A percentile compares a stretch with the other conserved stretches of the same genome.
Evolutionary conservation across 2,888 invertebrate genomes (phyloP).

Genomic region (Apantesis nais): DNA sequence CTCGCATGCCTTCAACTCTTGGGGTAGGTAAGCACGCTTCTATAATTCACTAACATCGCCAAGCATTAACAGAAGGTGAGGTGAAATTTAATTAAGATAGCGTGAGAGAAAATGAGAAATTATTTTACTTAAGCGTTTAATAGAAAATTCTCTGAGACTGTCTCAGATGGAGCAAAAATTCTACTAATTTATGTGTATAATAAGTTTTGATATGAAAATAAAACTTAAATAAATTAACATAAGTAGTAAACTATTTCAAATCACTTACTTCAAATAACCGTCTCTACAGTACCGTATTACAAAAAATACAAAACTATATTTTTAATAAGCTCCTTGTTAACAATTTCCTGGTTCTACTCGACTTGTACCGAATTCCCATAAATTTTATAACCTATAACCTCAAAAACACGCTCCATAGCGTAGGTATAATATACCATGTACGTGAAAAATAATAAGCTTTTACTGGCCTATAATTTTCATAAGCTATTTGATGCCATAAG

Average conservation of each 20-base stretch:
- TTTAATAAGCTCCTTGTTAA: conserved; percentile 2
- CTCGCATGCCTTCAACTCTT: conserved; percentile 14
- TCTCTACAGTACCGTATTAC: background rate
- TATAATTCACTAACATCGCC: conserved; percentile 11
- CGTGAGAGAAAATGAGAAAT: background rate
- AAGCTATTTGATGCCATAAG: conserved; percentile 29
- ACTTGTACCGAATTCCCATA: conserved; percentile 12
- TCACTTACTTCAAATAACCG: background rate
- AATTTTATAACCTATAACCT: conserved; percentile 14
- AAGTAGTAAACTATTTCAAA: background rate
- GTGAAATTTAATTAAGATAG: conserved; percentile 6
- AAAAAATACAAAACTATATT: background rate
- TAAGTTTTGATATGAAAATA: too few species aligned
- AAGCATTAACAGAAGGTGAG: conserved; percentile 3
- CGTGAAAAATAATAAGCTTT: conserved; percentile 50
- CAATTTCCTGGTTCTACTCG: background rate
- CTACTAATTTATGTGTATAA: background rate
- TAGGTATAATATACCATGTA: conserved; percentile 3
- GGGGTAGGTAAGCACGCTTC: background rate
- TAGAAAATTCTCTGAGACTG: background rate
- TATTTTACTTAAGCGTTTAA: background rate
- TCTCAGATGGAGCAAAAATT: background rate
- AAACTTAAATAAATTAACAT: too few species aligned
- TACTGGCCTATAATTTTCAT: conserved; percentile 45
- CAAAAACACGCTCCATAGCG: conserved; percentile 14